phyloP scores from a whole-genome alignment of 2,888 invertebrate species.

The Philereme vetulata region DNA sequence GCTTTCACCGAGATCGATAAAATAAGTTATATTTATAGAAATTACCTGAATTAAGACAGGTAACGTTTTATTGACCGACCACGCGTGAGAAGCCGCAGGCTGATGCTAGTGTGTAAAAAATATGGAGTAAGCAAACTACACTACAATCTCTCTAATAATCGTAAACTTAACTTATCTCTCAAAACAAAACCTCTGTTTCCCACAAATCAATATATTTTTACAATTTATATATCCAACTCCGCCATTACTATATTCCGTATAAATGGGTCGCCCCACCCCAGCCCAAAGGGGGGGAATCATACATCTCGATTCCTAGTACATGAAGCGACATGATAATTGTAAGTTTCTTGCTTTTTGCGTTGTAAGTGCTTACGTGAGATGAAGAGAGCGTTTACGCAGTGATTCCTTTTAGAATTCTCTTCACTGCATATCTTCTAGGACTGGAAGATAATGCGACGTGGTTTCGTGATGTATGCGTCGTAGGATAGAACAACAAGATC shows the following conservation, averaged over 20 bases:
- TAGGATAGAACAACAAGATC: too few relatives aligned
- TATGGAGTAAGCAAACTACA: too few relatives aligned
- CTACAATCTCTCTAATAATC: too few relatives aligned
- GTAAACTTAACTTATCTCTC: too few relatives aligned
- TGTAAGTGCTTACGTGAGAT: constrained; percentile 24
- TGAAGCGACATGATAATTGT: constrained; percentile 52
- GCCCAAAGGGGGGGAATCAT: constrained; percentile 41
- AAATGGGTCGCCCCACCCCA: constrained; percentile 61
- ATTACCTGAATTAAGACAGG: too few relatives aligned
- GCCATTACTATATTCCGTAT: constrained; percentile 60
- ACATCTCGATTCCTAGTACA: constrained; percentile 62
- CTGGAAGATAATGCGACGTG: neutral
- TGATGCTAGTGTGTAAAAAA: too few relatives aligned
- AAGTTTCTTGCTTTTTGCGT: constrained; percentile 51
- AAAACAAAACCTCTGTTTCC: constrained; percentile 22
- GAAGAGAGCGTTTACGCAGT: constrained; percentile 20
- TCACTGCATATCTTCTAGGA: constrained; percentile 50
- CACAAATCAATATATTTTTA: constrained; percentile 49
- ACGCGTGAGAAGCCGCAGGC: too few relatives aligned
- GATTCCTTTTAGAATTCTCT: constrained; percentile 17
- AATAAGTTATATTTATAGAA: too few relatives aligned
- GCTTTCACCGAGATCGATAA: too few relatives aligned
- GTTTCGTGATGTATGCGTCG: neutral
- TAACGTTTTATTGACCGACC: too few relatives aligned
- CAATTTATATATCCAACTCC: constrained; percentile 49